Evolutionary conservation across 2,888 invertebrate species (phyloP).

Genomic region (Polylopha cassiicola): DNA sequence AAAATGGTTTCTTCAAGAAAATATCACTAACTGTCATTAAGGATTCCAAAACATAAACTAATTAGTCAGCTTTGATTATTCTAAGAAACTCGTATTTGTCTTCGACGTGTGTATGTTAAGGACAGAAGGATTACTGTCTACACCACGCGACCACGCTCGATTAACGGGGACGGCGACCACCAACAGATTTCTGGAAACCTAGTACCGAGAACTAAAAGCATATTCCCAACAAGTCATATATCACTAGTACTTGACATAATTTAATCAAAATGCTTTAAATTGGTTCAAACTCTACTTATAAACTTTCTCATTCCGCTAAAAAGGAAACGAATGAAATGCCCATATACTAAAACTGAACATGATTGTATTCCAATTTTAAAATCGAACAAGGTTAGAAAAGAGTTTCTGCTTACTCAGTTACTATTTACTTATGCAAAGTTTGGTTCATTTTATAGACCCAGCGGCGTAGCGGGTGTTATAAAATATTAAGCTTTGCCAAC

Average conservation of each 20-base stretch:
- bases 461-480: conserved; percentile 40
- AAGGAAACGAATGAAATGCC: conserved; percentile 7
- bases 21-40: no score
- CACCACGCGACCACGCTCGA: conserved; percentile 42
- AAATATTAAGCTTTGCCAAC: conserved; percentile 38
- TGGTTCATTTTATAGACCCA: conserved; percentile 52
- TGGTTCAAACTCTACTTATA: no score
- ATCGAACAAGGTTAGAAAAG: conserved; percentile 23
- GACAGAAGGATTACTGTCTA: conserved; percentile 47
- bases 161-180: conserved; percentile 26
- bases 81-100: conserved; percentile 46
- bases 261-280: no score
- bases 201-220: neutral
- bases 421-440: conserved; percentile 48
- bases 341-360: conserved; percentile 11
- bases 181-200: neutral
- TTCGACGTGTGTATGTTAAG: conserved; percentile 42
- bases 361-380: conserved; percentile 14
- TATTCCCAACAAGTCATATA: no score
- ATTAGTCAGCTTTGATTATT: no score
- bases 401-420: conserved; percentile 32
- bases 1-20: no score
- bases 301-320: no score
- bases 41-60: no score
- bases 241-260: no score